phyloP scores from a whole-genome alignment of 1,140 invertebrate species.

The Drosophila guanche region DNA sequence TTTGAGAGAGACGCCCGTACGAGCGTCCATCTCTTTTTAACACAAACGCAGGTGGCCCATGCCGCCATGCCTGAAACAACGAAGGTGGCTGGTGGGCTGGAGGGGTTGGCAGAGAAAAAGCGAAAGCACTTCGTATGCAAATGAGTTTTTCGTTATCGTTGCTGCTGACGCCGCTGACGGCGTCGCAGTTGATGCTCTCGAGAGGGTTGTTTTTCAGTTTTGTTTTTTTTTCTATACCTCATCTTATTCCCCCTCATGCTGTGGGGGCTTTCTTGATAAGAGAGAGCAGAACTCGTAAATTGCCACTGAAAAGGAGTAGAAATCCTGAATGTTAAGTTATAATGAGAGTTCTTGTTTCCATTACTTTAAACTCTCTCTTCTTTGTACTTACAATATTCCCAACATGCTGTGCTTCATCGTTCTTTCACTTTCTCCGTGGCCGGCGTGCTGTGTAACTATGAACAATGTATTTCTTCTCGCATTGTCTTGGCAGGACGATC shows the following conservation, averaged over 20 bases:
- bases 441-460: slow-evolving; percentile 39
- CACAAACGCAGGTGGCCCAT: slow-evolving; percentile 57
- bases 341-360: slow-evolving; percentile 46
- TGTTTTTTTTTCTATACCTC: slow-evolving; percentile 19
- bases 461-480: not conserved
- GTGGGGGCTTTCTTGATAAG: slow-evolving; percentile 53
- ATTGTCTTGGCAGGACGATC: slow-evolving; percentile 27
- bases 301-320: slow-evolving; percentile 59
- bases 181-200: slow-evolving; percentile 30
- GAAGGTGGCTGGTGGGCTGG: slow-evolving; percentile 13
- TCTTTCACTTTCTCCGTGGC: slow-evolving; percentile 42
- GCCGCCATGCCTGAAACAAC: slow-evolving; percentile 66
- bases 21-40: slow-evolving; percentile 34
- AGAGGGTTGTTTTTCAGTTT: slow-evolving; percentile 71
- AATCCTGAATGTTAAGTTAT: slow-evolving; percentile 60
- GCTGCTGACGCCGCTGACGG: slow-evolving; percentile 36
- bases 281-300: slow-evolving; percentile 54
- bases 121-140: slow-evolving; percentile 83
- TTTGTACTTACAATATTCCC: slow-evolving; percentile 14
- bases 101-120: slow-evolving; percentile 59
- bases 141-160: slow-evolving; percentile 80
- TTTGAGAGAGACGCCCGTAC: slow-evolving; percentile 32
- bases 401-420: slow-evolving; percentile 27
- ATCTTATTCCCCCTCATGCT: slow-evolving; percentile 12
- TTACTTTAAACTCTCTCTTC: slow-evolving; percentile 2